phyloP scores from a whole-genome alignment of 2,888 invertebrate genomes.

The Drosophila fulvimacula region DNA sequence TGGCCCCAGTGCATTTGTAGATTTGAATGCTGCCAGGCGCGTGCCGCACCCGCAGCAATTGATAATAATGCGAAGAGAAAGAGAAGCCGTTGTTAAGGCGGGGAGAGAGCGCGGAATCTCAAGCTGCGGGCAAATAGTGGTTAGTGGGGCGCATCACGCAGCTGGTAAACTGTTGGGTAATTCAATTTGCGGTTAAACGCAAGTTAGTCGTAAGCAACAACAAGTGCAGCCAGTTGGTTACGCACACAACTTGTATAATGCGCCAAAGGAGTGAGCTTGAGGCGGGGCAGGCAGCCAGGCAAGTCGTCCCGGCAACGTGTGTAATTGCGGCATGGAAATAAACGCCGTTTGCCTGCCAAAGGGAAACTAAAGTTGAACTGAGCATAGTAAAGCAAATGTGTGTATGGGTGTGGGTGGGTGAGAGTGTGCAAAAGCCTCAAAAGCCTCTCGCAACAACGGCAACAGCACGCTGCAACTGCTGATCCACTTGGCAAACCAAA shows the following conservation, averaged over 20 bases:
- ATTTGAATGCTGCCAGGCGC: conserved; percentile 53
- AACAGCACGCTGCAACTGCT: conserved; percentile 24
- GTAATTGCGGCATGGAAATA: conserved; percentile 65
- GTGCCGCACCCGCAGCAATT: conserved; percentile 40
- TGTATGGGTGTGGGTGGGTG: neutral
- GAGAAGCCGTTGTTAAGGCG: neutral
- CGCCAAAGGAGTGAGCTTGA: neutral
- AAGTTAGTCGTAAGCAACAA: conserved; percentile 61
- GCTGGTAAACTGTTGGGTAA: conserved; percentile 76
- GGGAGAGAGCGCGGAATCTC: neutral
- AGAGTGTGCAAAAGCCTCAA: conserved; percentile 9
- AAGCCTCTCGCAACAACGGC: conserved; percentile 37
- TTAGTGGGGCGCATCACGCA: conserved; percentile 53
- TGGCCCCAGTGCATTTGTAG: conserved; percentile 35
- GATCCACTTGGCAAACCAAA: conserved; percentile 73
- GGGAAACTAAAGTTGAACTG: conserved; percentile 6
- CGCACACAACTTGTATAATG: conserved; percentile 57
- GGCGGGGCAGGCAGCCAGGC: conserved; percentile 10
- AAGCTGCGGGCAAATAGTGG: conserved; percentile 22
- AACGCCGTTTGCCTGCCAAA: conserved; percentile 44
- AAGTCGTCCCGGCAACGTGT: conserved; percentile 61
- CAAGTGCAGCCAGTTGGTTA: conserved; percentile 41
- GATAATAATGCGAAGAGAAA: conserved; percentile 45
- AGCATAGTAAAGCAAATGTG: conserved; percentile 26
- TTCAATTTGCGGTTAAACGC: conserved; percentile 80